Evolutionary conservation across 2,888 invertebrate genomes (phyloP), one percentile per base, ranked within the genome.

Genomic region (Vanessa cardui): DNA sequence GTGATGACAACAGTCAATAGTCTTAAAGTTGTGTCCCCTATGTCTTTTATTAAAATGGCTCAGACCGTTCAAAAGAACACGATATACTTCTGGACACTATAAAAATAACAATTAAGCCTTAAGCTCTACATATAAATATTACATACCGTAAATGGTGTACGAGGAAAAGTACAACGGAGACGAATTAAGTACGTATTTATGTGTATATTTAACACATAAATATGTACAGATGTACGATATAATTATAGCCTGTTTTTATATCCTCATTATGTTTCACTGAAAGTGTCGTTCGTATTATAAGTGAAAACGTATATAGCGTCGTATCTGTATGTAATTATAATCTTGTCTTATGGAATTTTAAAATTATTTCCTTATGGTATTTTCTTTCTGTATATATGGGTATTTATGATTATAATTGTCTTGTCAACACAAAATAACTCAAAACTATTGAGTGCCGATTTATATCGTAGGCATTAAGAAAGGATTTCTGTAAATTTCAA

Each of bases 301-400:
- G 47, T 18, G 39, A 31, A 18, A 49, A 50, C 3, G 50, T 58
- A 64, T 59, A 5, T 45, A 21, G 16, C 44, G 18, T 45, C 20
- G 16, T 59, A 26, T 59, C 20, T 44, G 44, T 59, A 21, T 58
- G 58, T 31, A 50, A 64, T 64, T 64, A 64, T 59, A n/a, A 21
- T 18, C 21, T 26, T 8, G 39, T 39, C n/a, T 26, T 64, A 15
- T 15, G 45, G 31, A 58, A 64, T 39, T 50, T 31, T 31, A 45
- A 45, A 45, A 50, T 12, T 52, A 49, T 59, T 64, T 64, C 64
- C 59, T 50, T 64, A 16, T 44, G 0, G 20, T 15, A 15, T 18
- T 45, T 45, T 59, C 45, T 44, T 26, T 62, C 44, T 44, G n/a
- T 6, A 58, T 39, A n/a, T 26, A 18, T n/a, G 3, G 16, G 16